phyloP scores from a whole-genome alignment of 2,888 invertebrate genomes.

The Hermaeophaga mercurialis region DNA sequence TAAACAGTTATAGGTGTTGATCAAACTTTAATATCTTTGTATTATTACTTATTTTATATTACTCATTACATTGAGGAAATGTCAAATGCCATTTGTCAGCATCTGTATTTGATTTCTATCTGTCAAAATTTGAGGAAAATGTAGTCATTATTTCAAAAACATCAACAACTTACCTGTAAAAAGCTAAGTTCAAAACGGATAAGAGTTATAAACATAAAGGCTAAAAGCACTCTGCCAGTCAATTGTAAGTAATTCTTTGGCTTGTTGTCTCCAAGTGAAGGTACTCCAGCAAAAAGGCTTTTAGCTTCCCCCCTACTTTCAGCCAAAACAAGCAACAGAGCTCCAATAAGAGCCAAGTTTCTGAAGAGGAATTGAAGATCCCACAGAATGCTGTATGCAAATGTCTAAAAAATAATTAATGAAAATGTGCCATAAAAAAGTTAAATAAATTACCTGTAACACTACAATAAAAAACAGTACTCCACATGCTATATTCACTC shows the following conservation, averaged over 20 bases:
- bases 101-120: too few species aligned
- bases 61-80: too few species aligned
- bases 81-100: too few species aligned
- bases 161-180: slow-evolving; percentile 76
- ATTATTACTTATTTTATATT: too few species aligned
- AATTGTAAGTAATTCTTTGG: slow-evolving; percentile 97
- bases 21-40: too few species aligned
- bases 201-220: slow-evolving; percentile 98
- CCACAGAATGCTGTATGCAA: slow-evolving; percentile 97
- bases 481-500: slow-evolving; percentile 90
- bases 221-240: slow-evolving; percentile 91
- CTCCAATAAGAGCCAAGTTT: slow-evolving; percentile 95
- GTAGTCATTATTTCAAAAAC: too few species aligned
- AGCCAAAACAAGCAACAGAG: slow-evolving; percentile 94
- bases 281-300: slow-evolving; percentile 95
- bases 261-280: slow-evolving; percentile 90
- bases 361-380: slow-evolving; percentile 95
- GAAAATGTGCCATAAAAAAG: slow-evolving; percentile 66
- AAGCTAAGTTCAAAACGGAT: slow-evolving; percentile 92
- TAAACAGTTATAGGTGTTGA: too few species aligned
- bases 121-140: too few species aligned
- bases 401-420: slow-evolving; percentile 73
- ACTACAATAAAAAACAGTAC: slow-evolving; percentile 94
- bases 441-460: slow-evolving; percentile 73
- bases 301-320: slow-evolving; percentile 93